Base-by-base conservation (phyloP, 1,140 invertebrate genomes). In the Lanistes nyassanus region DNA sequence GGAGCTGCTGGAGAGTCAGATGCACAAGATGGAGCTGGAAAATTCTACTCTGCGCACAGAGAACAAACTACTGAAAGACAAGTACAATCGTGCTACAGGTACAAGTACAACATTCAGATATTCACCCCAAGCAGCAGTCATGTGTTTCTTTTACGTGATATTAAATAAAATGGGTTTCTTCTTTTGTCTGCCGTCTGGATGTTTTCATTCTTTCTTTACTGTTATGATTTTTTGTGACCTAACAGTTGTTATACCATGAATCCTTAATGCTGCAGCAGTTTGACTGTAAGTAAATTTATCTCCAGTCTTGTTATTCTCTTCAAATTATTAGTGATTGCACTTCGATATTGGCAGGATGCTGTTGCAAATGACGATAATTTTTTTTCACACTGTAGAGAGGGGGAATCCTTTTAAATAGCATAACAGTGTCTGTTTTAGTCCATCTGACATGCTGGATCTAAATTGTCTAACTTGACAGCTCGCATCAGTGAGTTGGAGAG, bases 51-150 rank as follows among this genome's bases (percentile, higher is more conserved):
- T 88, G 6, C 77, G 82, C 42, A 82, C 80, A n/a, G 86, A 88
- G 66, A 88, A 86, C 79, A 88, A 85, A 72, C 69, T 85, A 26
- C 55, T 87, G 21, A 87, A 85, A 68, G 85, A 87, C 29, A 88
- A 85, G 76, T 83, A 85, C 65, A 85, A 84, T 77, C 78, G 81
- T 70, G 75, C 82, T 53, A 66, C 79, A 70, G 83, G 86, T 87
- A 77, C 5, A 47, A 16, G 86, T 87, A 77, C 5, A 47, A 16
- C 42, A 13, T 9, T 47, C 19, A 47, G 42, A 13, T 47, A 16
- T 73, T 62, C 21, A 29, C 11, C 5, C 37, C 23, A 29, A 65
- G 36, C 26, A 55, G 26, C 26, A 23, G 72, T n/a, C 39, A 16
- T 21, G 0, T 53, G 2, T 47, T 31, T 64, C 26, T n/a, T 0